Conservation (phyloP, 2,113 vertebrate genomes). For the Rallus limicola region DNA sequence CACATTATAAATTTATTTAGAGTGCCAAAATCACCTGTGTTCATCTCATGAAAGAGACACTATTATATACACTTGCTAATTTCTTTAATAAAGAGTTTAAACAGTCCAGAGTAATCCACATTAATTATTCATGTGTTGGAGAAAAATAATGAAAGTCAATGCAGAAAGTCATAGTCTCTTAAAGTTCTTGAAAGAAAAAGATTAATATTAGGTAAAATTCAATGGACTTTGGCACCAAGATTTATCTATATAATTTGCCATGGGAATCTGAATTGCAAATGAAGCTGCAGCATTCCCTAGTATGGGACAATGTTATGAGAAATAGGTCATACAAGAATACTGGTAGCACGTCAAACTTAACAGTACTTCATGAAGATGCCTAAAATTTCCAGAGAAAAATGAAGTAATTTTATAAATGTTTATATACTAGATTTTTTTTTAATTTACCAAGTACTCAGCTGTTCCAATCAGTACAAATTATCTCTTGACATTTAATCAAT, state of each 20-base stretch:
- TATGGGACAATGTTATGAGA: neutral
- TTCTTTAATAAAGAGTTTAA: slow-evolving; percentile 34
- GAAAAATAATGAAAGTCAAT: slow-evolving; percentile 15
- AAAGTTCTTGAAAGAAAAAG: slow-evolving; percentile 19
- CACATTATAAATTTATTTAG: neutral
- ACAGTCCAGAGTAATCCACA: neutral
- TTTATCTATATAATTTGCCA: slow-evolving; percentile 22
- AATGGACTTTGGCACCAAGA: neutral
- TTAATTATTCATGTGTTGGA: slow-evolving; percentile 21
- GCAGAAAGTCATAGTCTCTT: slow-evolving; percentile 1
- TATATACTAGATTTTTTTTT: neutral
- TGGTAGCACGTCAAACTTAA: neutral
- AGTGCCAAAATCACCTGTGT: neutral
- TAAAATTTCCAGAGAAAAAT: neutral
- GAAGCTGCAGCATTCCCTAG: neutral
- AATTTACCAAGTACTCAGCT: neutral
- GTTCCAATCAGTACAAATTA: neutral
- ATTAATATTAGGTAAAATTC: slow-evolving; percentile 33
- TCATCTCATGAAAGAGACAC: neutral
- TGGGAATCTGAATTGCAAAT: neutral
- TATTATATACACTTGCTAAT: neutral
- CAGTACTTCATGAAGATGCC: neutral
- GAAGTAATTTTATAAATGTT: neutral
- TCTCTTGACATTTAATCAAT: neutral
- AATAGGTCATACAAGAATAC: neutral